phyloP scores from a whole-genome alignment of 2,113 vertebrate genomes.

The Ondatra zibethicus region DNA sequence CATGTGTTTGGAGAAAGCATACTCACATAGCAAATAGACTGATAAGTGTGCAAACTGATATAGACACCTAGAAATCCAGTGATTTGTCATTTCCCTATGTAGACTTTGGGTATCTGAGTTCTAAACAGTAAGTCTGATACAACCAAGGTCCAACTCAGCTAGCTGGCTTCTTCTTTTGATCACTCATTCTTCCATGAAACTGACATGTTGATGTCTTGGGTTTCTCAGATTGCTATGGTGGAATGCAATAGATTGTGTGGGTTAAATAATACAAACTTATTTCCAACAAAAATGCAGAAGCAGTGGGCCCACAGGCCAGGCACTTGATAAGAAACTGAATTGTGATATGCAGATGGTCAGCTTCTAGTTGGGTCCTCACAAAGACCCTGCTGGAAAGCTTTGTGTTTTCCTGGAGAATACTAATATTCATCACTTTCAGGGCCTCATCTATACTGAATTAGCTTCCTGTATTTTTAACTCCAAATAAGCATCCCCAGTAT shows the following conservation, averaged over 20 bases:
- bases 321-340: background rate
- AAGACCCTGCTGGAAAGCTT: background rate
- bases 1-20: background rate
- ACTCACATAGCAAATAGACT: background rate
- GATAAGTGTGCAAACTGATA: background rate
- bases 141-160: background rate
- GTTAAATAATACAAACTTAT: background rate
- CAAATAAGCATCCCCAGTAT: background rate
- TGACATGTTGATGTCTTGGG: too few relatives aligned
- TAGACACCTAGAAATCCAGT: background rate
- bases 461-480: background rate
- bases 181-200: background rate
- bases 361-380: background rate
- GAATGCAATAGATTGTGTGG: background rate
- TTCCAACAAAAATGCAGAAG: background rate
- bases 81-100: background rate
- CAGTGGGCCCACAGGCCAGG: background rate
- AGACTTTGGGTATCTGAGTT: background rate
- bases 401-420: background rate
- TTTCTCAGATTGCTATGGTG: background rate
- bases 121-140: background rate
- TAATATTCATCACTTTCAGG: background rate
- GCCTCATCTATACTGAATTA: background rate
- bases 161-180: background rate
- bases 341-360: too few relatives aligned